Base-by-base conservation (phyloP, 2,888 invertebrate species). In the Ectemnius lituratus region DNA sequence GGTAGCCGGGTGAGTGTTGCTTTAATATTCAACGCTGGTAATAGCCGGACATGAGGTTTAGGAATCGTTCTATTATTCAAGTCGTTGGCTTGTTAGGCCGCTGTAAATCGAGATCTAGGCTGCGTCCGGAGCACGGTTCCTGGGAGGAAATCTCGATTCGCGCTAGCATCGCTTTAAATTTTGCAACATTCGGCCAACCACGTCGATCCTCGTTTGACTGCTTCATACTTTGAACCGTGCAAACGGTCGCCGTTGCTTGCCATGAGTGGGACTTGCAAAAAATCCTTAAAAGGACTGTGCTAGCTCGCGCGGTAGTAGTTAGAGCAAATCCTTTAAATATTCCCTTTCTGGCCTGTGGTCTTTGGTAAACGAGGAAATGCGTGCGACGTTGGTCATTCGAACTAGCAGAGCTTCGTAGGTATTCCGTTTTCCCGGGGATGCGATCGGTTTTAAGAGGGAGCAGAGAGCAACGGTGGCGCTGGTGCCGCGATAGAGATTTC, bases 31-130 rank as follows among this genome's bases (percentile, higher is more conserved):
- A 88, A 87, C 79, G 86, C 85, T 79, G 78, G 86, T 85, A 86
- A 88, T 87, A 86, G 86, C 88, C 88, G 88, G 88, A 88, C 88
- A 88, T 86, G 86, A 87, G 86, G 85, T 85, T 86, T 81, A 84
- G 84, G 80, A 81, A 84, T 85, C 84, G 79, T 84, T 88, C 76
- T 88, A 88, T 87, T 86, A 88, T 88, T 88, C 87, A 88, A 83
- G 80, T 74, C 71, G 62, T 70, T 70, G 57, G 79, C 77, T 75
- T 70, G 84, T 76, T 76, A 75, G 76, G 63, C 75, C 70, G 80
- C 78, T 79, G 76, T 84, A 84, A 82, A 84, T 79, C 78, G 83
- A 84, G 82, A 83, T 82, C 78, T 78, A 77, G 84, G 70, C 77
- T 79, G 76, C 65, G 83, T 76, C 82, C 83, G 82, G 82, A 77